Percentiles rank a stretch among this genome's conserved stretches.
Evolutionary conservation across 2,888 invertebrate species (phyloP).

Genomic region (Ephialtes manifestator): DNA sequence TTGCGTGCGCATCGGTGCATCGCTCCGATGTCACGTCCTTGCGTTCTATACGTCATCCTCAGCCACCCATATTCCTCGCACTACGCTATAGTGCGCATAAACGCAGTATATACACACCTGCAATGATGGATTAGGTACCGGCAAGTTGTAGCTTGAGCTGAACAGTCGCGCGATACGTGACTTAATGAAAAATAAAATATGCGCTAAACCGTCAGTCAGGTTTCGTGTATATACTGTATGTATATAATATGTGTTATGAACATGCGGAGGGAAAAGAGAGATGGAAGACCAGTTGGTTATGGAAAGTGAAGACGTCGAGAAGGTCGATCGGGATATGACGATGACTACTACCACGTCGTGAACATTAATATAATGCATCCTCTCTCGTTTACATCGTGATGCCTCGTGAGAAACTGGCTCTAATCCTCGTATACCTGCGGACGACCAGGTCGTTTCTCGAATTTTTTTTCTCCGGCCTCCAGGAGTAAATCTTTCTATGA

Average conservation of each 20-base stretch:
- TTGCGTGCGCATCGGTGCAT: conserved; percentile 65
- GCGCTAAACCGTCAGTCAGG: not conserved
- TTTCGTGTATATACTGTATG: not conserved
- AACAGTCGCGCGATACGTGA: conserved; percentile 33
- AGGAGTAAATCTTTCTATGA: not conserved
- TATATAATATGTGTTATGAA: not conserved
- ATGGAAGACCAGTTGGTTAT: conserved; percentile 65
- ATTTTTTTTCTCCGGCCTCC: not conserved
- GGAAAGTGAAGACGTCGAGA: conserved; percentile 68
- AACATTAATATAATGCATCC: conserved; percentile 57
- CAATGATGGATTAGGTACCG: not conserved
- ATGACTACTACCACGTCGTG: not conserved
- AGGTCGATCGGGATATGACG: conserved; percentile 60
- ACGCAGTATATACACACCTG: conserved; percentile 2
- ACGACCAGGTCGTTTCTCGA: not conserved
- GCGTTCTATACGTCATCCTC: conserved; percentile 59
- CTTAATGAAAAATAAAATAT: conserved; percentile 56
- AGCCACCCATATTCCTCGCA: conserved; percentile 16
- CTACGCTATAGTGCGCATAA: not conserved
- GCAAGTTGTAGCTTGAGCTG: not conserved
- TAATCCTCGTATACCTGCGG: not conserved
- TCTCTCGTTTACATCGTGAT: conserved; percentile 24
- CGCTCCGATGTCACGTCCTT: conserved; percentile 68
- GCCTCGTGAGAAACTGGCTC: not conserved
- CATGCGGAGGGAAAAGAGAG: conserved; percentile 25